Evolutionary conservation across 2,113 vertebrate species (phyloP), one percentile per base, ranked within the genome.

Genomic region (Pyrgilauda ruficollis): DNA sequence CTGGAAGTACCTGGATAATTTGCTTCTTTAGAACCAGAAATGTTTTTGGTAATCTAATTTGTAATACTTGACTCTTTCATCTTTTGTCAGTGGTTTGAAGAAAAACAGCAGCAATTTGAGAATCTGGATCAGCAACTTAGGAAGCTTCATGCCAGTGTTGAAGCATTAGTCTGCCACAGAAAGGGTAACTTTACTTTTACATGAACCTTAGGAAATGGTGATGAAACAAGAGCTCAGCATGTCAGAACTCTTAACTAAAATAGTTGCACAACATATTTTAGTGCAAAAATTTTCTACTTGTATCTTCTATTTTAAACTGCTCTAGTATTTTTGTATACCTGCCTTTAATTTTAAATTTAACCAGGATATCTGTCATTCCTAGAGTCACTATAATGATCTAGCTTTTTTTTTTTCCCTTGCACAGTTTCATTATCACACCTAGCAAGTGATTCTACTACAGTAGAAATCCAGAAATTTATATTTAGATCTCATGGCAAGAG

Each of bases 101-200:
- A 99, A 98, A 99, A 99, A 93, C 99, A 99, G 96, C 98, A 99
- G 97, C 99, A 99, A 84, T 99, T 99, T 98, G 99, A 99, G 97
- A 99, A 99, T 94, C 97, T 99, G 94, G 99, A 99, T 95, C 98
- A 99, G 92, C 99, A 99, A 94, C 98, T 99, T 97, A 98, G 98
- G 96, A 99, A 99, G 93, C 99, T 99, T 96, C 99, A 99, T 87
- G 97, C 94, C 83, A 99, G 98, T 50, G 98, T 99, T 6, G 99
- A 99, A 98, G 98, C 99, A 41, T 97, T 99, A 96, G 99, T 99
- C 50, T 99, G 98, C 96, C 99, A 99, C 97, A 98, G 99, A 93
- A 99, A 99, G 99, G 99, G 99, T 99, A 97, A 84, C 91, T 96
- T 55, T 64, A 28, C 69, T 93, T 82, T 61, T 67, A 21, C 67